A percentile compares a stretch with the other conserved stretches of the same genome.
These are phyloP conservation scores for Gadopsis marmoratus DNA, from an alignment of 2,797 vertebrate genomes.

Conservation along the genomic window DNA sequence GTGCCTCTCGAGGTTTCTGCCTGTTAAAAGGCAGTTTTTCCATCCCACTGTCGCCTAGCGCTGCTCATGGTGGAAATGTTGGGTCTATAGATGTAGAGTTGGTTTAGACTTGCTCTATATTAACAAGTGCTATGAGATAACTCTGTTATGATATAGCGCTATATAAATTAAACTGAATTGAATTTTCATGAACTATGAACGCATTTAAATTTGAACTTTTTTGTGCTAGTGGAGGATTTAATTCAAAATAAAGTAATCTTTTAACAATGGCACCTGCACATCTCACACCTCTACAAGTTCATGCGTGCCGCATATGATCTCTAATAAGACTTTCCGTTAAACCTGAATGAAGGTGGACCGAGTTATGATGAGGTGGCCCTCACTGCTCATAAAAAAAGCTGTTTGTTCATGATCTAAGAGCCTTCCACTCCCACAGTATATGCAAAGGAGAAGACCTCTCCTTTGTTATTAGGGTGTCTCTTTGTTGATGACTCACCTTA, in stretches of 20 bases:
- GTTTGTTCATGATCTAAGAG: conserved; percentile 35
- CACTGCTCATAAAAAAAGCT: conserved; percentile 25
- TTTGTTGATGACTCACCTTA: conserved; percentile 40
- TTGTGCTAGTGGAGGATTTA: neutral
- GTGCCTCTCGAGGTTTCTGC: no score
- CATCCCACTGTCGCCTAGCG: no score
- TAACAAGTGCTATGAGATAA: no score
- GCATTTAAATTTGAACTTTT: conserved; percentile 13
- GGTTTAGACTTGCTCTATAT: no score
- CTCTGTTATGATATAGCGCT: no score
- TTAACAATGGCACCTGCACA: neutral
- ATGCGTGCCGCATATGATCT: conserved; percentile 15
- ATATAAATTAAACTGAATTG: no score
- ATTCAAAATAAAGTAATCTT: neutral
- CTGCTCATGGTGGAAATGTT: no score
- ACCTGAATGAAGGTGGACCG: conserved; percentile 22
- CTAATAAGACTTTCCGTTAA: neutral
- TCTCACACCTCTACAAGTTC: neutral
- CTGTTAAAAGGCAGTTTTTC: no score
- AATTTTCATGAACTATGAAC: conserved; percentile 12
- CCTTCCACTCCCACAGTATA: neutral
- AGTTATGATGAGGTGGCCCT: conserved; percentile 26
- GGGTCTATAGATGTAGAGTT: no score
- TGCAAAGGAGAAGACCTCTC: conserved; percentile 30
- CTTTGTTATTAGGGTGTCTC: conserved; percentile 34